A percentile compares a stretch with the other conserved stretches of the same genome.
Evolutionary conservation across 2,113 vertebrate genomes (phyloP).

Genomic region (Sinosuthora webbiana): DNA sequence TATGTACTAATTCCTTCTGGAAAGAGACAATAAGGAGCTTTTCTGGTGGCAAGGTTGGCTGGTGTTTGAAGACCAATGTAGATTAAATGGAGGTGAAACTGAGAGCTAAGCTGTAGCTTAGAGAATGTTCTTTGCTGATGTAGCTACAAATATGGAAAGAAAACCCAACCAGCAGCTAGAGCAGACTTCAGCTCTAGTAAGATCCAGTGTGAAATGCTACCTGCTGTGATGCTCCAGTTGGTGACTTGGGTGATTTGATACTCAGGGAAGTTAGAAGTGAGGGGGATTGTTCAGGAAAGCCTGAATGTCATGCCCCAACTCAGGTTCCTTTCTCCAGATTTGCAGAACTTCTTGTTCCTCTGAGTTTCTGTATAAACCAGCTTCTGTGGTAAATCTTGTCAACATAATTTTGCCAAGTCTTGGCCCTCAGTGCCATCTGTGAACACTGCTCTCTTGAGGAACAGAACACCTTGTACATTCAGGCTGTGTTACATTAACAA

Average conservation of each 20-base stretch:
- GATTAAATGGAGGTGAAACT: not conserved
- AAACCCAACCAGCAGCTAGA: not conserved
- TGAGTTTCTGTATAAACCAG: not conserved
- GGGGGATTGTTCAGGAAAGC: not conserved
- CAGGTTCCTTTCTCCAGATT: not conserved
- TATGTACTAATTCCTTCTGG: not conserved
- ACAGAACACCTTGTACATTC: not conserved
- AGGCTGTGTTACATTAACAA: not conserved
- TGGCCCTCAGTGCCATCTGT: not conserved
- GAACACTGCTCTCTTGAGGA: not conserved
- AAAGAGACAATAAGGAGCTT: not conserved
- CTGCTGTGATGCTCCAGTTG: not conserved
- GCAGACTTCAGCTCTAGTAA: not conserved
- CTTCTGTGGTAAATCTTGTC: not conserved
- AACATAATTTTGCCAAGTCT: not conserved
- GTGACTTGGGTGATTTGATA: not conserved
- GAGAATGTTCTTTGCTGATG: not conserved
- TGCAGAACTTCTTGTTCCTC: not conserved
- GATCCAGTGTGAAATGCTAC: not conserved
- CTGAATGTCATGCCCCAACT: accelerated
- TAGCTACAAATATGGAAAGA: accelerated
- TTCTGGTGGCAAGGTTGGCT: not conserved
- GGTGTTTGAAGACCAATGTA: not conserved
- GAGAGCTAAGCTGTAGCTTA: not conserved
- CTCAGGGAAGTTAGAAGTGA: not conserved